phyloP scores from a whole-genome alignment of 2,888 invertebrate species.

The Cremastinae sp. region DNA sequence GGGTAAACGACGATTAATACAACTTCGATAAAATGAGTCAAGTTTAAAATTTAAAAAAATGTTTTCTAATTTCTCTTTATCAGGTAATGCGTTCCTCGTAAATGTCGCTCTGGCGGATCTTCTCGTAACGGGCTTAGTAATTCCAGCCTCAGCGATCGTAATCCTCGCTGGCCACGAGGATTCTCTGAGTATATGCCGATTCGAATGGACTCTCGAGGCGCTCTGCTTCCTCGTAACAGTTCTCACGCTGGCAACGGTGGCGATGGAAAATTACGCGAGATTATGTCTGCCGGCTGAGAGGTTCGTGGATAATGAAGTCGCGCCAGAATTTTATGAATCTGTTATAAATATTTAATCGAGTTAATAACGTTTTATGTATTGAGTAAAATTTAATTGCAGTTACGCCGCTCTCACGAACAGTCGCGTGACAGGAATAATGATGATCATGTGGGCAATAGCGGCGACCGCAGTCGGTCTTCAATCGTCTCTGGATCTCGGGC shows the following conservation, averaged over 20 bases:
- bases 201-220: conserved; percentile 86
- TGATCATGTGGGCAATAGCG: conserved; percentile 83
- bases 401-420: conserved; percentile 81
- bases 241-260: conserved; percentile 84
- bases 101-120: conserved; percentile 88
- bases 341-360: no score
- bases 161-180: conserved; percentile 85
- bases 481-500: conserved; percentile 83
- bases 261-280: conserved; percentile 85
- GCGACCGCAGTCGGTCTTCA: conserved; percentile 83
- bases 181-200: conserved; percentile 83
- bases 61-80: conserved; percentile 16
- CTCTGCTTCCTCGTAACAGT: conserved; percentile 86
- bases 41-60: background rate
- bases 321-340: no score
- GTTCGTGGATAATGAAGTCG: no score
- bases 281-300: conserved; percentile 83
- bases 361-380: no score
- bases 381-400: no score
- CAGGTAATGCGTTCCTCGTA: conserved; percentile 87
- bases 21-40: no score
- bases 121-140: conserved; percentile 85
- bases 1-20: no score
- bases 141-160: conserved; percentile 86
- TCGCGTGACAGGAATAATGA: conserved; percentile 82